Base-by-base conservation (phyloP, 2,888 invertebrate species). In the Drosophila paucipuncta region DNA sequence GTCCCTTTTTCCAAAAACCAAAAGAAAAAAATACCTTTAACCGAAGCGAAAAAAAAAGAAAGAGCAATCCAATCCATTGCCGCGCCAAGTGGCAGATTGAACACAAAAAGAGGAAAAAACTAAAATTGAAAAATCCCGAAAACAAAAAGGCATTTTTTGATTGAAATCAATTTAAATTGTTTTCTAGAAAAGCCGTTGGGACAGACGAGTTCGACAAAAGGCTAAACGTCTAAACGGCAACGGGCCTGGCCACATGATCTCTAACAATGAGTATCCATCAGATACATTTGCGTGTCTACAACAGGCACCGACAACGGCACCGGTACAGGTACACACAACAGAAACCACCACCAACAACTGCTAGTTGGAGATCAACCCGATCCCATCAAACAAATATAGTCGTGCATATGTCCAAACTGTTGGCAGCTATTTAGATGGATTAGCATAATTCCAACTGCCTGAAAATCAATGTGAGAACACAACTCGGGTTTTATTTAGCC, bases 91-190 rank as follows among this genome's bases (percentile, higher is more conserved):
- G 80, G 60, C 69, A 59, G 59, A 70, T 69, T 57, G 37, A 63
- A 57, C 9, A 43, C 7, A 65, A 58, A 57, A 62, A 64, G 71
- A 70, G 65, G 62, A 62, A 68, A 69, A 70, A 52, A 70, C 30
- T 52, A 72, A 67, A 59, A 72, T 73, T 69, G 58, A 76, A 81
- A 90, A 78, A 79, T 78, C 70, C 74, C 79, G 71, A 91, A 90
- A 90, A 89, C 89, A 91, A 90, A 88, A 88, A 83, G 88, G 80
- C 70, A 78, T 72, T 76, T 85, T 90, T 90, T 89, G 89, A 90
- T 91, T 91, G 91, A 89, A 89, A 89, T 89, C 89, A 89, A 91
- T 89, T 91, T 91, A 87, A 91, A 91, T 91, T 91, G 91, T 87
- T 91, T 91, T 91, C 90, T 82, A 89, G 91, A 91, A 90, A 90